These are phyloP conservation scores for Euzetes globulus DNA, from an alignment of 2,888 invertebrate genomes.

Conservation along the genomic window DNA sequence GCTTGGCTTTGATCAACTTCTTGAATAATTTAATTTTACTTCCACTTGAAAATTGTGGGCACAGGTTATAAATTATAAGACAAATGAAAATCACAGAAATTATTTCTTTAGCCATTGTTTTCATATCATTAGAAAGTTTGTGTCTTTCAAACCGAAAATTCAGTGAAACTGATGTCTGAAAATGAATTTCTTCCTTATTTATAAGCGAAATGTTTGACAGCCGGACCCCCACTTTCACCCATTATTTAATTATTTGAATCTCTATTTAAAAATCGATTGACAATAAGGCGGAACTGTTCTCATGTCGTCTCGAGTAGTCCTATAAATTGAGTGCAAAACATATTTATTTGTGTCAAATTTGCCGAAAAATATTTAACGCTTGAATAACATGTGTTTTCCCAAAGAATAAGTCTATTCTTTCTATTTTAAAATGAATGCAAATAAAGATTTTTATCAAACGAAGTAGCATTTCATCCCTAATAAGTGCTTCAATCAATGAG, in stretches of 20 bases:
- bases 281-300: conserved; percentile 25
- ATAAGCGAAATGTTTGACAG: not conserved
- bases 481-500: not conserved
- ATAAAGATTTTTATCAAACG: not conserved
- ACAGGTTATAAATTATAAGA: not conserved
- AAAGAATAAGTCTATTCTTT: not conserved
- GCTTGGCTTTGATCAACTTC: conserved; percentile 1
- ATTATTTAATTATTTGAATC: conserved; percentile 3
- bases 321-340: not conserved
- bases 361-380: conserved; percentile 17
- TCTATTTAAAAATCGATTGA: conserved; percentile 2
- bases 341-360: conserved; percentile 18
- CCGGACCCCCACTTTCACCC: not conserved
- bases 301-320: conserved; percentile 5
- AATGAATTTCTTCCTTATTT: not conserved
- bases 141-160: not conserved
- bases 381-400: conserved; percentile 10
- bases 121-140: not conserved
- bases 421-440: not conserved
- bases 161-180: not conserved
- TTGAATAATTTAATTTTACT: conserved; percentile 8
- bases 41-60: not conserved
- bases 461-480: not conserved
- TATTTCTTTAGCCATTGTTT: not conserved
- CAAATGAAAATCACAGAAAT: not conserved